Conservation (phyloP, 1,140 invertebrate species). For the Drosophila bifasciata region DNA sequence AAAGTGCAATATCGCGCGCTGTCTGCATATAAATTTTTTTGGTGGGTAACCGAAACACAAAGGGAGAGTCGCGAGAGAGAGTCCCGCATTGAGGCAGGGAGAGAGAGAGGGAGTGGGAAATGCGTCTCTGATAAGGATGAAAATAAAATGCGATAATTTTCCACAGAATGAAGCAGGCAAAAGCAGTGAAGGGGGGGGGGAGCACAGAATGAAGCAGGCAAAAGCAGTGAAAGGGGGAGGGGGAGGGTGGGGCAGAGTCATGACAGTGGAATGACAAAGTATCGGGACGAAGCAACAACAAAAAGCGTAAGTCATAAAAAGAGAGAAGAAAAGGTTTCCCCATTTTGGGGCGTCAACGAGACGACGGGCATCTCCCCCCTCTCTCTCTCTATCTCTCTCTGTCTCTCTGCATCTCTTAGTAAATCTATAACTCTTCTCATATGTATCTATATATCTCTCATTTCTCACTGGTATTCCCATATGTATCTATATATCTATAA, state of each 20-base stretch:
- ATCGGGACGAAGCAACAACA: constrained; percentile 40
- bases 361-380: constrained; percentile 29
- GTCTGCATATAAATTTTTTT: constrained; percentile 66
- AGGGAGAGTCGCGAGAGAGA: background rate
- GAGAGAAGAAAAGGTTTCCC: constrained; percentile 24
- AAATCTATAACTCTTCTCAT: too few relatives aligned
- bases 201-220: constrained; percentile 15
- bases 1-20: constrained; percentile 56
- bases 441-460: too few relatives aligned
- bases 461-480: too few relatives aligned
- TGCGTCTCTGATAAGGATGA: constrained; percentile 58
- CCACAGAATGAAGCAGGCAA: constrained; percentile 17
- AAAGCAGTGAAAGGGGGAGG: background rate
- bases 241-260: background rate
- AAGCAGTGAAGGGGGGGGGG: background rate
- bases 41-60: constrained; percentile 32
- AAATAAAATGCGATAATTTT: constrained; percentile 66
- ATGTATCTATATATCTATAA: too few relatives aligned
- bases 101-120: constrained; percentile 33
- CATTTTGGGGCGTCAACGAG: constrained; percentile 49
- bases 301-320: constrained; percentile 56
- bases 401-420: too few relatives aligned
- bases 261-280: constrained; percentile 37
- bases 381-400: constrained; percentile 19
- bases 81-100: background rate